Percentiles rank a stretch among this genome's conserved stretches.
Conservation (phyloP, 2,888 invertebrate genomes). For the Strigamia maritima region DNA sequence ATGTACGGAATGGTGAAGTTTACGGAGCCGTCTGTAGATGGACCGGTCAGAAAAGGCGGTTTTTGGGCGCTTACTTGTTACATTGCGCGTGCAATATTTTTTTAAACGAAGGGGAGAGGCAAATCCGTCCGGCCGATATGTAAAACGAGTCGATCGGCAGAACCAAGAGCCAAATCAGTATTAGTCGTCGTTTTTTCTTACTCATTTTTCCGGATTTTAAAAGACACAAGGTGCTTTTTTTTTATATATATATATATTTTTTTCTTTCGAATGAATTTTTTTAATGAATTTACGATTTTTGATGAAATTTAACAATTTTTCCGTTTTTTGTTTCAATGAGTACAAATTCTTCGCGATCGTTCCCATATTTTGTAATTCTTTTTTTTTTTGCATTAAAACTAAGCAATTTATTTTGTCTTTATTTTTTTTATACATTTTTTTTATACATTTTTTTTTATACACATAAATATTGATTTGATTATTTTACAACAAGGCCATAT, state of each 20-base stretch:
- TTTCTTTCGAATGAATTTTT: conserved; percentile 31
- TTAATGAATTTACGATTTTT: background rate
- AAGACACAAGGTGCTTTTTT: background rate
- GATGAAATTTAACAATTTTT: no score
- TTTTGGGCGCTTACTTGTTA: conserved; percentile 73
- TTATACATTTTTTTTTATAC: background rate
- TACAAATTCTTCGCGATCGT: background rate
- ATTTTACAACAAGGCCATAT: background rate
- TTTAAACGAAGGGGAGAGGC: conserved; percentile 82
- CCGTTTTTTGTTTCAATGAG: background rate
- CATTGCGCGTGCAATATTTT: conserved; percentile 79
- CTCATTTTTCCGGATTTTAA: background rate
- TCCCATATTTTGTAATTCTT: background rate
- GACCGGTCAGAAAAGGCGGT: conserved; percentile 66
- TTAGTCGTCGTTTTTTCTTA: background rate
- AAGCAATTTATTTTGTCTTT: background rate
- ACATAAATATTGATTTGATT: background rate
- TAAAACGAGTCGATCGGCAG: background rate
- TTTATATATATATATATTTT: no score
- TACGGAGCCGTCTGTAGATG: conserved; percentile 75
- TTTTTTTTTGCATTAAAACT: background rate
- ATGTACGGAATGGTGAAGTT: conserved; percentile 74
- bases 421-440: background rate
- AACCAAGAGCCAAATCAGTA: background rate
- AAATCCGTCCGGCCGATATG: conserved; percentile 73